Conservation (phyloP, 1,140 invertebrate genomes). For the Drosophila mayri region DNA sequence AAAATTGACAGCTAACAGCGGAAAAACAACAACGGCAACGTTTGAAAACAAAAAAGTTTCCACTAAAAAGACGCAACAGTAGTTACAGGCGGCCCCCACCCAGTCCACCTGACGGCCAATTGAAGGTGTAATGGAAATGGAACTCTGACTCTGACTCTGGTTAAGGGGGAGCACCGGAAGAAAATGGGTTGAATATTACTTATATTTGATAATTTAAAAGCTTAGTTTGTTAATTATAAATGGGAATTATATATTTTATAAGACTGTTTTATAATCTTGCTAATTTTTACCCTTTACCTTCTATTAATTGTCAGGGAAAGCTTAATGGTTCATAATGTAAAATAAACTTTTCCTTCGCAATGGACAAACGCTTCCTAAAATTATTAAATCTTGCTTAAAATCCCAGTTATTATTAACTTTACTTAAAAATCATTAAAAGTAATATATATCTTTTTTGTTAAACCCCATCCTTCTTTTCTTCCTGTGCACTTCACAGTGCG, state of each 20-base stretch:
- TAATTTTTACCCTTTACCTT: too few relatives aligned
- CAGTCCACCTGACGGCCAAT: constrained; percentile 35
- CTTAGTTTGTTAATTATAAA: background rate
- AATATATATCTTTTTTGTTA: background rate
- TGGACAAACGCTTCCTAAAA: too few relatives aligned
- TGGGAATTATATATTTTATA: too few relatives aligned
- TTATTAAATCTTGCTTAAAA: background rate
- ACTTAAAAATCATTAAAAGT: too few relatives aligned
- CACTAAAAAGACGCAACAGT: constrained; percentile 64
- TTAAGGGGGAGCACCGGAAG: background rate
- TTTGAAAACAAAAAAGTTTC: constrained; percentile 63
- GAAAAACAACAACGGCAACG: constrained; percentile 63
- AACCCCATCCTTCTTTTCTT: background rate
- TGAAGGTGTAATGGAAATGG: constrained; percentile 71
- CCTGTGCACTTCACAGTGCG: background rate
- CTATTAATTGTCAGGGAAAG: background rate
- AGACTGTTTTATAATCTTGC: too few relatives aligned
- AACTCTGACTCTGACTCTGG: constrained; percentile 17
- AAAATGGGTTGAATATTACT: background rate
- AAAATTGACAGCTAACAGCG: constrained; percentile 76
- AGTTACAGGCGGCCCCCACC: constrained; percentile 18
- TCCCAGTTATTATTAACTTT: too few relatives aligned
- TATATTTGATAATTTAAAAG: background rate
- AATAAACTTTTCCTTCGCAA: too few relatives aligned
- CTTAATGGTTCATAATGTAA: background rate